A percentile compares a stretch with the other conserved stretches of the same genome.
These are phyloP conservation scores for Gracilinanus agilis DNA, from an alignment of 2,113 vertebrate species.

Conservation along the genomic window DNA sequence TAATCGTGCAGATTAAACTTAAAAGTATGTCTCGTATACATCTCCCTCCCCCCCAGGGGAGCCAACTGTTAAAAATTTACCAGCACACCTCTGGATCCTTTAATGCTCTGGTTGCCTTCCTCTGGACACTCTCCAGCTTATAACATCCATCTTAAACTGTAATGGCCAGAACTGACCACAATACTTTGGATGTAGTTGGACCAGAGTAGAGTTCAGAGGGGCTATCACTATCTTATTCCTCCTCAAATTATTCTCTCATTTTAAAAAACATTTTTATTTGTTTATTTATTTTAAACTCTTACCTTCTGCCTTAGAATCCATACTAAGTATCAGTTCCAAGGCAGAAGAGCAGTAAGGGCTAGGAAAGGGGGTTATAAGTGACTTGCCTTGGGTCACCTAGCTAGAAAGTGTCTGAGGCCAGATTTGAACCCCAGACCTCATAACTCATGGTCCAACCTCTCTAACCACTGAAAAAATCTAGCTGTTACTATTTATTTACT, in stretches of 20 bases:
- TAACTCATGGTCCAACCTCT: no score
- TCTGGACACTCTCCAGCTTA: background rate
- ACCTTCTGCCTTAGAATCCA: no score
- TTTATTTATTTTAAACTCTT: no score
- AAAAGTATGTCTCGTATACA: background rate
- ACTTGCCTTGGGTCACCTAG: no score
- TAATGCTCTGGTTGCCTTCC: background rate
- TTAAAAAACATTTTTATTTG: background rate
- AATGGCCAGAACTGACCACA: background rate
- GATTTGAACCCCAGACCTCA: no score
- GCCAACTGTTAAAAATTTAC: background rate
- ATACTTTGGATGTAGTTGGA: background rate
- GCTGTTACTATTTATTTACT: no score
- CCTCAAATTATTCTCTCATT: background rate
- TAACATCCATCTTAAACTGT: background rate
- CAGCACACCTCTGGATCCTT: background rate
- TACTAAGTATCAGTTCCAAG: no score
- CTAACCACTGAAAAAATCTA: no score
- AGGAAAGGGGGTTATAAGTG: no score
- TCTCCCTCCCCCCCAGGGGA: background rate
- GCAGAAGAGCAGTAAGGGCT: no score
- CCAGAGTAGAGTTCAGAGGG: background rate
- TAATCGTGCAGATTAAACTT: no score
- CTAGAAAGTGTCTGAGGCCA: no score
- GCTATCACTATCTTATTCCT: background rate